Base-by-base conservation (phyloP, 2,113 vertebrate genomes). In the Strix uralensis region DNA sequence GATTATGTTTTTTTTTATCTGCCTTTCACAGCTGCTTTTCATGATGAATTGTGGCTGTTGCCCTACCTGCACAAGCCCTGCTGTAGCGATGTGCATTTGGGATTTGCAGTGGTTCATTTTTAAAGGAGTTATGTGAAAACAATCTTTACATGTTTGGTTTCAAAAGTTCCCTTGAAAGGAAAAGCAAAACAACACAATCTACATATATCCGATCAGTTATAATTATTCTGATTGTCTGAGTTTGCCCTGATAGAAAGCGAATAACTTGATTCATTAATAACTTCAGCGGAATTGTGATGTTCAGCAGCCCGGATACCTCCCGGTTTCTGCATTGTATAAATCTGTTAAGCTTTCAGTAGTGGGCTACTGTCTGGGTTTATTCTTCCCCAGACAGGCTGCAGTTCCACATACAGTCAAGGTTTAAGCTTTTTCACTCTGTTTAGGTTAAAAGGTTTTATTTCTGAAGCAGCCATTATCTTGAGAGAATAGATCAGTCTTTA, bases 1-100 rank as follows among this genome's bases (percentile, higher is more conserved):
- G 52, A 58, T 63, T 90, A 20, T 15, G 5, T 34, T 73, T 93
- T 80, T 72, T 75, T 81, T 55, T 55, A 30, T n/a, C 52, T 49
- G 23, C 47, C 63, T 95, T 90, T 88, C 78, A 51, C 70, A 95
- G 44, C 52, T 85, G 47, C 69, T 91, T 94, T 94, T 82, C 79
- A 9, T 32, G 46, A 75, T 9, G 44, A 94, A 73, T 71, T 78
- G 59, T 90, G 75, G 66, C 52, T 57, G 44, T 10, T 81, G 69
- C 72, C 46, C 67, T 46, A 32, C 63, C 51, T 65, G 75, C 86
- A 78, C 81, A 15, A 71, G 72, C 69, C 84, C 72, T 74, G 75
- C 69, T 63, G 44, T 34, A 74, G 34, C 9, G 4, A 58, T 0
- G 0, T 13, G 27, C 16, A 0, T 26, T 63, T 44, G 72, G 80